These are phyloP conservation scores for Magallana angulata DNA, from an alignment of 1,140 invertebrate species.

Conservation along the genomic window DNA sequence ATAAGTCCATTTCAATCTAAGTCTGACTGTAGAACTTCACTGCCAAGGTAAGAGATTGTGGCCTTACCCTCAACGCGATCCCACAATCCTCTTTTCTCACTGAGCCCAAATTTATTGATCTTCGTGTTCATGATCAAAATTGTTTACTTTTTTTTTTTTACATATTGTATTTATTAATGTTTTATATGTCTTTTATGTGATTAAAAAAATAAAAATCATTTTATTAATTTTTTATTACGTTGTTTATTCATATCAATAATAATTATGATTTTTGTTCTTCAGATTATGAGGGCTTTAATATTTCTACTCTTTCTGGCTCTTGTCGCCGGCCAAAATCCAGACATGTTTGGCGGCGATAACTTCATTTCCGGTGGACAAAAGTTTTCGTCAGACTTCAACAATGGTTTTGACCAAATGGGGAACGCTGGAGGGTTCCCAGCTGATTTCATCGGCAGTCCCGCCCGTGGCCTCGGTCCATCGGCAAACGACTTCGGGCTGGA, in stretches of 20 bases:
- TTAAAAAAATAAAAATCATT: no score
- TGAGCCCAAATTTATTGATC: no score
- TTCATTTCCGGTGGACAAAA: neutral
- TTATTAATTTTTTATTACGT: no score
- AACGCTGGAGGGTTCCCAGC: neutral
- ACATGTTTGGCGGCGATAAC: neutral
- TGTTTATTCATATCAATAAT: no score
- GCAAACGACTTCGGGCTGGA: neutral
- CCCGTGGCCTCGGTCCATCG: neutral
- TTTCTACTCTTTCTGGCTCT: neutral
- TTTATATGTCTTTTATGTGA: no score
- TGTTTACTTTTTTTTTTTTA: no score
- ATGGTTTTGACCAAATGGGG: neutral
- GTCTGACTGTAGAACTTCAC: neutral
- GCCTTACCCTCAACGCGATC: no score
- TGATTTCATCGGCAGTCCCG: slow-evolving; percentile 9
- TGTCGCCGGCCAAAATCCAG: neutral
- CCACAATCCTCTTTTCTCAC: no score
- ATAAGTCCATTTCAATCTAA: neutral
- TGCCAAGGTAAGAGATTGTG: neutral
- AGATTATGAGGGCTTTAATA: neutral
- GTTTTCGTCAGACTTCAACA: neutral
- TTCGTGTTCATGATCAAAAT: no score
- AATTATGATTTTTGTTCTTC: no score
- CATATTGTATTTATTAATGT: no score